These are phyloP conservation scores for Synanthedon andrenaeformis DNA, from an alignment of 2,888 invertebrate genomes.

Conservation along the genomic window DNA sequence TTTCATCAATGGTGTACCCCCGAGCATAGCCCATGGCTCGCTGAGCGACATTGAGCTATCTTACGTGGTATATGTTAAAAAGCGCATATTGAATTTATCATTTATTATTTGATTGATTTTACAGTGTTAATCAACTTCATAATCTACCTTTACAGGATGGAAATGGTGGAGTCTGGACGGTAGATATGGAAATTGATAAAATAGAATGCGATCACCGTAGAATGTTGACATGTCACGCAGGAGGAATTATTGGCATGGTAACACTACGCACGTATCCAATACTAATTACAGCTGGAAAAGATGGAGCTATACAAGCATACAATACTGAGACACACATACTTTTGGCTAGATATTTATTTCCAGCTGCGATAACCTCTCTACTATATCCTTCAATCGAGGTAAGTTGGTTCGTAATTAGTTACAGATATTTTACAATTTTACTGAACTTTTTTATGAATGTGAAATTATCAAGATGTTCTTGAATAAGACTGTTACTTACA, in stretches of 20 bases:
- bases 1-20: too few relatives aligned
- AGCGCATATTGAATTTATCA: too few relatives aligned
- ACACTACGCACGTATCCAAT: conserved; percentile 77
- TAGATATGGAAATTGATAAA: conserved; percentile 57
- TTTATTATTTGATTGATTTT: too few relatives aligned
- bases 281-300: conserved; percentile 78
- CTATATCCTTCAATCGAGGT: conserved; percentile 80
- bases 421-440: not conserved
- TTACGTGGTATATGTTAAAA: too few relatives aligned
- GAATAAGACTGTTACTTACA: too few relatives aligned
- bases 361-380: conserved; percentile 66
- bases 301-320: conserved; percentile 80
- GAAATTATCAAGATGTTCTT: not conserved
- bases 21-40: too few relatives aligned
- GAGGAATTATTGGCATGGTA: conserved; percentile 76
- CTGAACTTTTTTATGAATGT: too few relatives aligned
- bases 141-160: conserved; percentile 73
- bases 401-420: conserved; percentile 16
- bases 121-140: too few relatives aligned
- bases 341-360: conserved; percentile 69
- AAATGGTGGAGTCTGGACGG: conserved; percentile 79
- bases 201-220: conserved; percentile 47
- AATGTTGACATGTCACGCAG: conserved; percentile 80
- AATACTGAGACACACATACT: conserved; percentile 73
- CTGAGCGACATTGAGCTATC: too few relatives aligned